Evolutionary conservation across 2,888 invertebrate genomes (phyloP).

Genomic region (Cloeon dipterum): DNA sequence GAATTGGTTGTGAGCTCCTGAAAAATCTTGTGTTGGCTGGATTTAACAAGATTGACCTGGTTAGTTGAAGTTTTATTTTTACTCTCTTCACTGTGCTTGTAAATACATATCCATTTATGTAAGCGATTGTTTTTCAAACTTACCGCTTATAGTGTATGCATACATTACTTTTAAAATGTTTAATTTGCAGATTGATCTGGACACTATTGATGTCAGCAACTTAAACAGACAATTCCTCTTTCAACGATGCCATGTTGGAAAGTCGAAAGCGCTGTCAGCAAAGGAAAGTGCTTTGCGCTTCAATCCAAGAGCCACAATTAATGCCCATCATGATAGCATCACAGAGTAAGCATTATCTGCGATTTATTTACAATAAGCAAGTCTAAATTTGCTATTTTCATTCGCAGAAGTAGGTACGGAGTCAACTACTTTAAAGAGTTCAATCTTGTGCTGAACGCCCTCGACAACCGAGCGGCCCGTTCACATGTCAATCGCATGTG

Average conservation of each 20-base stretch:
- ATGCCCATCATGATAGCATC: conserved; percentile 81
- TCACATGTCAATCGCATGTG: conserved; percentile 99
- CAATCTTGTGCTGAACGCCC: conserved; percentile 78
- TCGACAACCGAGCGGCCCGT: conserved; percentile 89
- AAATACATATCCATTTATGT: too few species aligned
- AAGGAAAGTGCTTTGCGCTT: conserved; percentile 69
- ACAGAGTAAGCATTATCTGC: conserved; percentile 42
- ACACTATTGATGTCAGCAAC: conserved; percentile 98
- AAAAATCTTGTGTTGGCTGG: conserved; percentile 93
- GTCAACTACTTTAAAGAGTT: conserved; percentile 81
- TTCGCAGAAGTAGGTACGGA: conserved; percentile 61
- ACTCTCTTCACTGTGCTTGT: conserved; percentile 3
- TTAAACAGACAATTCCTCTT: conserved; percentile 98
- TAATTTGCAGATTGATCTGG: conserved; percentile 80
- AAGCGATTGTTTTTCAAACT: neutral
- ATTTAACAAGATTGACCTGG: conserved; percentile 82
- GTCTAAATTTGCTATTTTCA: neutral
- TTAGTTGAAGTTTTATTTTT: conserved; percentile 31
- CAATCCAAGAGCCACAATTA: conserved; percentile 71
- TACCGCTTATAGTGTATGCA: neutral
- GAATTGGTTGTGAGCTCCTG: conserved; percentile 95
- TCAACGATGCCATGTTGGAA: conserved; percentile 92
- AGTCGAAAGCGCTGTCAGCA: conserved; percentile 86
- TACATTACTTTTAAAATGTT: too few species aligned
- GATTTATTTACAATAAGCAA: neutral